These are phyloP conservation scores for Periphyllus acericola DNA, from an alignment of 2,888 invertebrate genomes.

Conservation along the genomic window DNA sequence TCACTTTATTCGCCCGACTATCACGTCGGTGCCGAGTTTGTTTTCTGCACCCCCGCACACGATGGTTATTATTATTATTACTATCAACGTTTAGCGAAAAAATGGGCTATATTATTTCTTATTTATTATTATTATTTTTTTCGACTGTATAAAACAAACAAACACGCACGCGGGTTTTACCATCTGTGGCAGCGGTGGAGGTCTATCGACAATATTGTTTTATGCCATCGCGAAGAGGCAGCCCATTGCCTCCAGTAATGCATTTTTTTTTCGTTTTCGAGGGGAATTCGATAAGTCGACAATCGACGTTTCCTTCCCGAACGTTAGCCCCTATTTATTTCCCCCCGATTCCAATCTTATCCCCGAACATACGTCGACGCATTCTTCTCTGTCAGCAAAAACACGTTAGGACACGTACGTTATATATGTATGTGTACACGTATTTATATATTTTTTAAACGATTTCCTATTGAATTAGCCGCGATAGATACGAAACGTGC, in stretches of 20 bases:
- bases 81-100: conserved; percentile 28
- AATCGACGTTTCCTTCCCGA: conserved; percentile 5
- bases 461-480: conserved; percentile 42
- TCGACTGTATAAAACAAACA: conserved; percentile 34
- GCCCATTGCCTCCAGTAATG: conserved; percentile 7
- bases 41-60: neutral
- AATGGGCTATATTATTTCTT: neutral
- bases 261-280: conserved; percentile 17
- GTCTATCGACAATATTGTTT: conserved; percentile 50
- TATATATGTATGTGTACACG: neutral
- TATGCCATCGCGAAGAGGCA: neutral
- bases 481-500: neutral
- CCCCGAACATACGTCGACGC: conserved; percentile 18
- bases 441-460: neutral
- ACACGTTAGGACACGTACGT: neutral
- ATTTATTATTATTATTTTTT: neutral
- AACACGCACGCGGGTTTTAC: conserved; percentile 28
- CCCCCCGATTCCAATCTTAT: conserved; percentile 9
- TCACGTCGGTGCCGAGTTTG: neutral
- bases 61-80: conserved; percentile 18
- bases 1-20: neutral
- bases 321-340: conserved; percentile 19
- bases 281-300: conserved; percentile 43
- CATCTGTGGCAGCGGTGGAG: neutral
- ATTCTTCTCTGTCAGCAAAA: conserved; percentile 25